These are phyloP conservation scores for Dicranocentrus wangi DNA, from an alignment of 2,888 invertebrate genomes.

Conservation along the genomic window DNA sequence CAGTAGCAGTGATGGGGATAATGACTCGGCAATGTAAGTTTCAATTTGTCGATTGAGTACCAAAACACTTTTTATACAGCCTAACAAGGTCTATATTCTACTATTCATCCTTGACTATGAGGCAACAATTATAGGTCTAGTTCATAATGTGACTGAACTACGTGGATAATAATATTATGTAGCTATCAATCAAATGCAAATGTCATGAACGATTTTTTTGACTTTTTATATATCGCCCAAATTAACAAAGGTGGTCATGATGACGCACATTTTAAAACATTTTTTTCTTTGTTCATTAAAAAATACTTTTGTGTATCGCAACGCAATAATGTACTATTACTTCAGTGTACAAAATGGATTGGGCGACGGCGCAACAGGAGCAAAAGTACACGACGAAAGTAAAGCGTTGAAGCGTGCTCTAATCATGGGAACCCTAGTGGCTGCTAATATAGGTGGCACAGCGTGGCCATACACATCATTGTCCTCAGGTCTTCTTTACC, in stretches of 20 bases:
- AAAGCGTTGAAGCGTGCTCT: conserved; percentile 55
- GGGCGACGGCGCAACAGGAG: background rate
- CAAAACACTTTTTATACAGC: too few species aligned
- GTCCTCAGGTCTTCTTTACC: conserved; percentile 67
- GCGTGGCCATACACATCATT: conserved; percentile 64
- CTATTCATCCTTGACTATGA: conserved; percentile 7
- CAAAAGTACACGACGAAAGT: conserved; percentile 30
- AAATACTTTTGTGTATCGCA: too few species aligned
- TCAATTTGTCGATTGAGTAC: background rate
- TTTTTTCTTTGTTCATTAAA: too few species aligned
- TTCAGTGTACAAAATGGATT: conserved; percentile 1
- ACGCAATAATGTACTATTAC: too few species aligned
- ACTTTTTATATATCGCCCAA: too few species aligned
- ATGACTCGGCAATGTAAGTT: conserved; percentile 56
- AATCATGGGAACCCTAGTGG: conserved; percentile 56
- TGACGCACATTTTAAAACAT: too few species aligned
- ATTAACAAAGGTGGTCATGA: too few species aligned
- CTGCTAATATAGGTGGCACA: conserved; percentile 70
- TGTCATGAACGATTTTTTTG: too few species aligned
- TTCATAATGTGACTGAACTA: background rate
- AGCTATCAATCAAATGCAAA: too few species aligned
- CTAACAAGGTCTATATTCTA: too few species aligned
- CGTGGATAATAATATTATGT: too few species aligned
- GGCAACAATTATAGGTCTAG: background rate
- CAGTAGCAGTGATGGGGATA: conserved; percentile 46